These are phyloP conservation scores for Cyprinodon brontotheroides DNA, from an alignment of 2,113 vertebrate species.

Conservation along the genomic window DNA sequence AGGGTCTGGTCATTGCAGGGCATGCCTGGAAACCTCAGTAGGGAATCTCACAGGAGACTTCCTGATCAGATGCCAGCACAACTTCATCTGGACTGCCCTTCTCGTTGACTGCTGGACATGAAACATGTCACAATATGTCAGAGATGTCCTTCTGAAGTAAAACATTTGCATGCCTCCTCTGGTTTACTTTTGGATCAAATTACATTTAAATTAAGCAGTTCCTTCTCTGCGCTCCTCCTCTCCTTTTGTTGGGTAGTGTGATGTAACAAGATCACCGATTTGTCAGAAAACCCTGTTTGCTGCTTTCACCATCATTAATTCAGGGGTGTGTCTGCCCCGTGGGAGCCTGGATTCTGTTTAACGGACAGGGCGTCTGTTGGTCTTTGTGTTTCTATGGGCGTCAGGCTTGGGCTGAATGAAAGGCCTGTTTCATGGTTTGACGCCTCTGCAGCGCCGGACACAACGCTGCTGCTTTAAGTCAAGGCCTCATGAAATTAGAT, in stretches of 20 bases:
- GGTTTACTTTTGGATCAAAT: background rate
- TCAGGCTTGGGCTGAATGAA: conserved; percentile 51
- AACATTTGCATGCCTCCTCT: background rate
- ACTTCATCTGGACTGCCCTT: too few relatives aligned
- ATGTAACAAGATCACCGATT: background rate
- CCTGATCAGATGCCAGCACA: too few relatives aligned
- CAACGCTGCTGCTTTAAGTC: conserved; percentile 4
- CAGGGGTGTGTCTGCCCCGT: background rate
- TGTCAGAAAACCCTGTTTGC: background rate
- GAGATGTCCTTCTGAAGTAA: too few relatives aligned
- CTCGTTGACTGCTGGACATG: too few relatives aligned
- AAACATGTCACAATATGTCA: too few relatives aligned
- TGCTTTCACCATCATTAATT: background rate
- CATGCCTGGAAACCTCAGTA: too few relatives aligned
- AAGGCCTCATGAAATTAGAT: conserved; percentile 1
- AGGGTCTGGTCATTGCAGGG: too few relatives aligned
- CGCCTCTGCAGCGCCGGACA: conserved; percentile 17
- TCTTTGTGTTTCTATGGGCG: conserved; percentile 17
- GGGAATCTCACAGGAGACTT: too few relatives aligned
- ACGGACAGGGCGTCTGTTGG: conserved; percentile 4
- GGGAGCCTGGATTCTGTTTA: conserved; percentile 12
- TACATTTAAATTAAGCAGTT: background rate
- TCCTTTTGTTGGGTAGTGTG: background rate
- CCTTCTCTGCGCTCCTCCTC: background rate
- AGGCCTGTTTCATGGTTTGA: conserved; percentile 50